Conservation (phyloP, 2,797 vertebrate genomes). For the Phoxinus dragarum region DNA sequence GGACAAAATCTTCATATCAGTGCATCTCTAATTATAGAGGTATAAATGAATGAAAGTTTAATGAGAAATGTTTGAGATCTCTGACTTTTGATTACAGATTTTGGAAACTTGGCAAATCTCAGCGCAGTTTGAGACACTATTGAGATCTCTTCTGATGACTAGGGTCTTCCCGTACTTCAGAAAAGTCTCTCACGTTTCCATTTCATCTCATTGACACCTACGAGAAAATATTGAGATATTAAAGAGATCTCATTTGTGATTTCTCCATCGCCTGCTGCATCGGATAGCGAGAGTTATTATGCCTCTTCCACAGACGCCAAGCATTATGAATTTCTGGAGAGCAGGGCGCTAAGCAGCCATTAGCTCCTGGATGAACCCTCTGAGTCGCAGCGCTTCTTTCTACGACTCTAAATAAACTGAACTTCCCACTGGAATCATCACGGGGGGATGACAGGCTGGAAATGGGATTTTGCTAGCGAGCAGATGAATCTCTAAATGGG, state of each 20-base stretch:
- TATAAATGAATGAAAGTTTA: no score
- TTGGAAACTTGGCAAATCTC: neutral
- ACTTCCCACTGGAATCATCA: slow-evolving; percentile 32
- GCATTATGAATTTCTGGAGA: neutral
- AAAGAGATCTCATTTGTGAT: neutral
- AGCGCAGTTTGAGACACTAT: neutral
- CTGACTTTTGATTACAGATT: neutral
- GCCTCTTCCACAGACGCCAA: slow-evolving; percentile 11
- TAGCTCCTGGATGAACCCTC: slow-evolving; percentile 28
- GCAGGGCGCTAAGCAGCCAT: slow-evolving; percentile 22
- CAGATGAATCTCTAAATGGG: slow-evolving; percentile 18
- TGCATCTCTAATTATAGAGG: no score
- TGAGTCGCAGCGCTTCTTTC: neutral
- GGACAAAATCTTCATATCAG: no score
- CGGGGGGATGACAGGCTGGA: slow-evolving; percentile 1
- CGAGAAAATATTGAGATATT: neutral
- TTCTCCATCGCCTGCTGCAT: neutral
- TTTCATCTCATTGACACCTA: neutral
- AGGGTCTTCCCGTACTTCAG: neutral
- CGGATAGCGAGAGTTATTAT: neutral
- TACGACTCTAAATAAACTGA: slow-evolving; percentile 24
- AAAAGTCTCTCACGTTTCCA: neutral
- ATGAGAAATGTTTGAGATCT: neutral
- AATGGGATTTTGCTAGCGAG: neutral
- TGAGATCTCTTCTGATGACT: neutral